Percentiles rank a stretch among this genome's conserved stretches.
Conservation (phyloP, 2,113 vertebrate genomes). For the Fulica atra region DNA sequence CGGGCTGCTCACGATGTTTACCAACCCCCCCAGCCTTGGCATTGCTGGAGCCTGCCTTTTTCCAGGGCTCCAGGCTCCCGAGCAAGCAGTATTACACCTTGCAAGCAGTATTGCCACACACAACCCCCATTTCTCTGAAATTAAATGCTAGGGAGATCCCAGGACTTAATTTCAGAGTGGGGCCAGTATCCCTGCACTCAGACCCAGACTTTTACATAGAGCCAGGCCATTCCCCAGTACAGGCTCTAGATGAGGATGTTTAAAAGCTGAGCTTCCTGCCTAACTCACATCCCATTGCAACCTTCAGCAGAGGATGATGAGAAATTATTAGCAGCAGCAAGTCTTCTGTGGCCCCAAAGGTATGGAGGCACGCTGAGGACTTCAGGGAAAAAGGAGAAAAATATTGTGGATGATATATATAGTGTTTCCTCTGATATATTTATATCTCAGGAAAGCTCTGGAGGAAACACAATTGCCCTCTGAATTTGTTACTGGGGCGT, state of each 20-base stretch:
- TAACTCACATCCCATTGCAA: background rate
- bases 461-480: background rate
- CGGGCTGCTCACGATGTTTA: background rate
- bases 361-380: background rate
- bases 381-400: background rate
- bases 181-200: background rate
- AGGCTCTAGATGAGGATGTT: background rate
- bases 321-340: background rate
- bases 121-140: background rate
- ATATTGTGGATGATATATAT: background rate
- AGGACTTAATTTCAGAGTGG: too few relatives aligned
- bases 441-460: background rate
- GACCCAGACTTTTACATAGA: background rate
- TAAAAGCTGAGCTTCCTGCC: background rate
- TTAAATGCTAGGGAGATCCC: background rate
- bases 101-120: background rate
- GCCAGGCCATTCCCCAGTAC: background rate
- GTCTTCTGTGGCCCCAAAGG: background rate
- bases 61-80: fast-evolving
- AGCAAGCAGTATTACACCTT: too few relatives aligned
- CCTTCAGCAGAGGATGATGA: background rate
- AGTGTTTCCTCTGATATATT: background rate
- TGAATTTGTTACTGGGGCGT: background rate
- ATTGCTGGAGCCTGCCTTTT: fast-evolving
- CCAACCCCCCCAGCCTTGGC: background rate